Conservation (phyloP, 2,888 invertebrate species). For the Automeris io region DNA sequence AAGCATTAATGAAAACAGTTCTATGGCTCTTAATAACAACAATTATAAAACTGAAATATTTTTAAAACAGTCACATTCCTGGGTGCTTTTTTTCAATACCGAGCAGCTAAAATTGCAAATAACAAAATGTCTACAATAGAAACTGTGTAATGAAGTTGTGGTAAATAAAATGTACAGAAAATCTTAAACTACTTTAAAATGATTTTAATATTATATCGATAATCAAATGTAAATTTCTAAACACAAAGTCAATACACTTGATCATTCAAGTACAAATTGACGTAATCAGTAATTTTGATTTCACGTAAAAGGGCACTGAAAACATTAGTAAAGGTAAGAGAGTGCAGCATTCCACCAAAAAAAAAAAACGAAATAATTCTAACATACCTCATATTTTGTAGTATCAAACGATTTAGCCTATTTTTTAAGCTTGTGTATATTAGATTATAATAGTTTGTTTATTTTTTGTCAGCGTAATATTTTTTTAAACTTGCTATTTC, state of each 20-base stretch:
- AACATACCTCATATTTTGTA: conserved; percentile 72
- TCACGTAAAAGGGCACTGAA: background rate
- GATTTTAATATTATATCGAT: too few species aligned
- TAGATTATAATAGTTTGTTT: conserved; percentile 3
- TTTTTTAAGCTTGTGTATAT: conserved; percentile 35
- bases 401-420: conserved; percentile 41
- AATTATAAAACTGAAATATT: background rate
- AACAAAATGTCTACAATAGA: too few species aligned
- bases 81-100: background rate
- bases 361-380: conserved; percentile 33
- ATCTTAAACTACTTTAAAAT: too few species aligned
- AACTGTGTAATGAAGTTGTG: too few species aligned
- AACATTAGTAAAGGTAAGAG: background rate
- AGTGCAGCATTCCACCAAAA: conserved; percentile 38
- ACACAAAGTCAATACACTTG: too few species aligned
- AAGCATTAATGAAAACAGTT: too few species aligned
- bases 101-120: too few species aligned
- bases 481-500: too few species aligned
- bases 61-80: background rate
- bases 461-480: background rate
- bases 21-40: background rate
- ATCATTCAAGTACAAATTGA: too few species aligned
- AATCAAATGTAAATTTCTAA: too few species aligned
- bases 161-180: too few species aligned
- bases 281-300: background rate